These are phyloP conservation scores for Craterocephalus amniculus DNA, from an alignment of 2,797 vertebrate species.

Conservation along the genomic window DNA sequence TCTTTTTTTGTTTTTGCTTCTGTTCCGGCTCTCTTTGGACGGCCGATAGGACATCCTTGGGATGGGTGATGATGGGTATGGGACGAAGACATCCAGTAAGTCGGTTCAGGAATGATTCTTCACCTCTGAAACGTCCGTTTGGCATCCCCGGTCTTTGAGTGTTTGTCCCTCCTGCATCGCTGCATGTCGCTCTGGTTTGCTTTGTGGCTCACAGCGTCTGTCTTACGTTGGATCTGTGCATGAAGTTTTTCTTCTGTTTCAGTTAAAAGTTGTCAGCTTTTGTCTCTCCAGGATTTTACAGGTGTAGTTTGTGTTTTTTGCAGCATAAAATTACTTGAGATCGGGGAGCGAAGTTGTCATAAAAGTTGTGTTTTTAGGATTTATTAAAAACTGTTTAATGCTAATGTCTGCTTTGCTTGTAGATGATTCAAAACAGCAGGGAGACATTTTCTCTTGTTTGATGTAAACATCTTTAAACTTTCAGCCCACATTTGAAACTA, in stretches of 20 bases:
- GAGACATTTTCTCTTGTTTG: not conserved
- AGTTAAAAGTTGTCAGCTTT: too few species aligned
- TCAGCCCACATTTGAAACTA: not conserved
- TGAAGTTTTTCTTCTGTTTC: not conserved
- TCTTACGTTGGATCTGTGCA: conserved; percentile 6
- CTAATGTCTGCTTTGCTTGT: too few species aligned
- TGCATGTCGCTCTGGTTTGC: conserved; percentile 85
- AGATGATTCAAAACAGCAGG: too few species aligned
- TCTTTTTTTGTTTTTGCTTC: conserved; percentile 85
- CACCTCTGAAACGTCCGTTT: conserved; percentile 25
- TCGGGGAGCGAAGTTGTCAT: too few species aligned
- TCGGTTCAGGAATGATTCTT: conserved; percentile 89
- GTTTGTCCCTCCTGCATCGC: conserved; percentile 29
- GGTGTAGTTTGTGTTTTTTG: too few species aligned
- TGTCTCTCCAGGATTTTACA: too few species aligned
- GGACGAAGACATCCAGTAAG: conserved; percentile 99
- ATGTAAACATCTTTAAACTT: not conserved
- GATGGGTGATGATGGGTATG: conserved; percentile 99
- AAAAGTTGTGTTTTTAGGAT: too few species aligned
- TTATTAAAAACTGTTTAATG: too few species aligned
- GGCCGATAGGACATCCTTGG: conserved; percentile 97
- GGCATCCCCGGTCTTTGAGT: conserved; percentile 23
- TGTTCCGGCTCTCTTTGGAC: conserved; percentile 83
- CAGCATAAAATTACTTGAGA: too few species aligned
- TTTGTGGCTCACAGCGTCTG: not conserved